Evolutionary conservation across 2,113 vertebrate genomes (phyloP).

Genomic region (Microcebus murinus): DNA sequence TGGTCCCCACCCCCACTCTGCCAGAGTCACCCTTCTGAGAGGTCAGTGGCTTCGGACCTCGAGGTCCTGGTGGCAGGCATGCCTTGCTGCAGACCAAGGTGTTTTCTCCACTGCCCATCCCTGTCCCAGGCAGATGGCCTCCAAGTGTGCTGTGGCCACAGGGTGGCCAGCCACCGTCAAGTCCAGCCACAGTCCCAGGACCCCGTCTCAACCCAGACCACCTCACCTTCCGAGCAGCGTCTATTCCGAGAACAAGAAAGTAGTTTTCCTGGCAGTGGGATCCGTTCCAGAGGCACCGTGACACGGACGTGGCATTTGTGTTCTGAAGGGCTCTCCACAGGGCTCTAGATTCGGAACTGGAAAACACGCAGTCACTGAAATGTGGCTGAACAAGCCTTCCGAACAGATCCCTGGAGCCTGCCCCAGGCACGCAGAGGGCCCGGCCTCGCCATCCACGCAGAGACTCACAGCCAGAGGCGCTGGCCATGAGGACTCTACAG

Average conservation of each 20-base stretch:
- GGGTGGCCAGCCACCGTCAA: accelerated
- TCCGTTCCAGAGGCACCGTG: constrained; percentile 76
- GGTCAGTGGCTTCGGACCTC: too few species aligned
- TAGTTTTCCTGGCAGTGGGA: constrained; percentile 80
- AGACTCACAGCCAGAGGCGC: neutral
- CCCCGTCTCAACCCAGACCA: too few species aligned
- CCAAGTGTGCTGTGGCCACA: neutral
- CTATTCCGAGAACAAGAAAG: constrained; percentile 83
- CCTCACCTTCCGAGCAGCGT: constrained; percentile 82
- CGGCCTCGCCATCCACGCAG: neutral
- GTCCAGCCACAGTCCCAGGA: neutral
- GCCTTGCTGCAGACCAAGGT: neutral
- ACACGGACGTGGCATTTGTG: constrained; percentile 27
- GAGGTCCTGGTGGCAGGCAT: too few species aligned
- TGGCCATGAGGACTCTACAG: accelerated
- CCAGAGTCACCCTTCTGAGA: too few species aligned
- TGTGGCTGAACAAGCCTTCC: neutral
- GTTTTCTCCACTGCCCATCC: too few species aligned
- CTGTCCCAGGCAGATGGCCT: neutral
- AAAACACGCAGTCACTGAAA: neutral
- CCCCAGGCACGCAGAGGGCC: neutral
- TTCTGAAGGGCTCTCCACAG: constrained; percentile 83
- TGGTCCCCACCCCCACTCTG: too few species aligned
- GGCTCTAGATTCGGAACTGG: constrained; percentile 79
- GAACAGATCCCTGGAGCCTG: neutral